Percentiles rank a stretch among this genome's conserved stretches.
Evolutionary conservation across 2,797 vertebrate species (phyloP).

Genomic region (Artibeus jamaicensis): DNA sequence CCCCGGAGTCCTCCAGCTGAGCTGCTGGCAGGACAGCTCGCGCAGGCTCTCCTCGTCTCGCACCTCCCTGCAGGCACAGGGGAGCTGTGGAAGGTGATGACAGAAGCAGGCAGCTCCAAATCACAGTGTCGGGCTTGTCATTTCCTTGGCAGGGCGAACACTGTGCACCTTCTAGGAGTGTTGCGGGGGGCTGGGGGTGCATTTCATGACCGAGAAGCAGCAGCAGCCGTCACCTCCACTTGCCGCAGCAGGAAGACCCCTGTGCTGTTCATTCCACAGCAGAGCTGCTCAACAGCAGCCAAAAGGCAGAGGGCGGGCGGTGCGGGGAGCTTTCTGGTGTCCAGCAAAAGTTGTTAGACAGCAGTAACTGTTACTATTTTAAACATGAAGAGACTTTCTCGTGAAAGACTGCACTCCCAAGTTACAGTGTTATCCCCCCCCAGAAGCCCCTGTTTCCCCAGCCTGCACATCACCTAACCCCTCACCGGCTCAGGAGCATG

Average conservation of each 20-base stretch:
- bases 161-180: not conserved
- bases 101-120: conserved; percentile 51
- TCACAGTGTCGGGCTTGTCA: conserved; percentile 28
- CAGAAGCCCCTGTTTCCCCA: not conserved
- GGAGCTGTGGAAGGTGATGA: conserved; percentile 62
- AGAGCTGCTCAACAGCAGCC: not conserved
- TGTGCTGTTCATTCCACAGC: not conserved
- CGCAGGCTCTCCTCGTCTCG: conserved; percentile 22
- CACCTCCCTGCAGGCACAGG: conserved; percentile 10
- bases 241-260: not conserved
- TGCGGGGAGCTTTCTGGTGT: not conserved
- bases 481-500: not conserved
- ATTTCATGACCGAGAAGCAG: not conserved
- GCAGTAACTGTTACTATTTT: conserved; percentile 25
- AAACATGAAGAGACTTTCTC: not conserved
- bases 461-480: not conserved
- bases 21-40: conserved; percentile 49
- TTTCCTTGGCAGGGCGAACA: conserved; percentile 57
- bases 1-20: not conserved
- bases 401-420: not conserved
- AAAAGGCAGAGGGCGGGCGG: too few relatives aligned
- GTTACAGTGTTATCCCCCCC: not conserved
- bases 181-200: not conserved
- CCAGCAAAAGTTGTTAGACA: not conserved
- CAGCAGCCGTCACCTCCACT: conserved; percentile 1